Evolutionary conservation across 2,113 vertebrate species (phyloP).

Genomic region (Lontra canadensis): DNA sequence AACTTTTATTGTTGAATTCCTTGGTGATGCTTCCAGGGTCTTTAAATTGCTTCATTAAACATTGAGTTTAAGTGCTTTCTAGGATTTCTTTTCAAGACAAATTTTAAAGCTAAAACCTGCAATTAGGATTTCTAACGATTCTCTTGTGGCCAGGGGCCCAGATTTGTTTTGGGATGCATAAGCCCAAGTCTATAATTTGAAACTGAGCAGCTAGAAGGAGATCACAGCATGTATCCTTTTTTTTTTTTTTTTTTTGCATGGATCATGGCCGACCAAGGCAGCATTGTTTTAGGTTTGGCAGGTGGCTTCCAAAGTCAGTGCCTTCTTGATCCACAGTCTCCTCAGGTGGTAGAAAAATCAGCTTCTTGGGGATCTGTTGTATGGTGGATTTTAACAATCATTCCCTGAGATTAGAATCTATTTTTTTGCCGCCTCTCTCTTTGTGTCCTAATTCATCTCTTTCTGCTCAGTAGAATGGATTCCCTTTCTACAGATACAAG

Average conservation of each 20-base stretch:
- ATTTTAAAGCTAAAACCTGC: not conserved
- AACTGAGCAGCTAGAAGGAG: not conserved
- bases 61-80: not conserved
- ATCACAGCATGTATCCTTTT: not conserved
- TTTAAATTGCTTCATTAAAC: not conserved
- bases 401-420: not conserved
- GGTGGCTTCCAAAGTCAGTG: not conserved
- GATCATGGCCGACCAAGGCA: not conserved
- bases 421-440: not conserved
- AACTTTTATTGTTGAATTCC: not conserved
- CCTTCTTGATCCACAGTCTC: not conserved
- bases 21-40: not conserved
- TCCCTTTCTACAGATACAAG: not conserved
- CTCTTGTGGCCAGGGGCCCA: not conserved
- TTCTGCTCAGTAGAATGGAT: not conserved
- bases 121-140: not conserved
- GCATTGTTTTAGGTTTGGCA: not conserved
- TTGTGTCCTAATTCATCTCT: not conserved
- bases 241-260: not conserved
- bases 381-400: not conserved
- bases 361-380: not conserved
- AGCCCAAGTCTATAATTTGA: not conserved
- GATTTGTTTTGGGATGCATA: not conserved
- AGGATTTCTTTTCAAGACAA: not conserved
- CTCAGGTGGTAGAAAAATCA: not conserved